A percentile compares a stretch with the other conserved stretches of the same genome.
phyloP scores from a whole-genome alignment of 2,113 vertebrate genomes.

The Cottus gobio region DNA sequence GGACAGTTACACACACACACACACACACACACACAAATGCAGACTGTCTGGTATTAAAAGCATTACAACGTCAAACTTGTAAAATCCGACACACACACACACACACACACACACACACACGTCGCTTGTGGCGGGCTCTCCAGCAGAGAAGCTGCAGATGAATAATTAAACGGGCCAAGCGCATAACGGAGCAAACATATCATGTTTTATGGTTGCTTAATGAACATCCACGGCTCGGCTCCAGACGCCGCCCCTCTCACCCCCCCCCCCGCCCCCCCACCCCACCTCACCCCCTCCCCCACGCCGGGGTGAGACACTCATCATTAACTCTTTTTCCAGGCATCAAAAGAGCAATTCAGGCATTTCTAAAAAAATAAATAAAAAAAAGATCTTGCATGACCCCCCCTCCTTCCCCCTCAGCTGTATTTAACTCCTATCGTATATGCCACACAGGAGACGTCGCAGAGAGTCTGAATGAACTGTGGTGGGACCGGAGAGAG shows the following conservation, averaged over 20 bases:
- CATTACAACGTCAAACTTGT: conserved; percentile 8
- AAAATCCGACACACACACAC: conserved; percentile 17
- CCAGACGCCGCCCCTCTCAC: conserved; percentile 33
- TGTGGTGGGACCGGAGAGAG: conserved; percentile 61
- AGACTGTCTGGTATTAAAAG: conserved; percentile 20
- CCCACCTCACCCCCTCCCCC: too few species aligned
- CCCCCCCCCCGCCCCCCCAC: neutral
- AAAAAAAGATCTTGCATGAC: conserved; percentile 14
- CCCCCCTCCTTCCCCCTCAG: conserved; percentile 38
- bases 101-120: conserved; percentile 21
- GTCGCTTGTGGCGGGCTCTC: neutral
- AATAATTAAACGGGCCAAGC: conserved; percentile 64
- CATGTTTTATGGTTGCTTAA: conserved; percentile 60
- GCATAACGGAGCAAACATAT: conserved; percentile 61
- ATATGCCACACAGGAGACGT: conserved; percentile 77
- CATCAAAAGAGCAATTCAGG: conserved; percentile 67
- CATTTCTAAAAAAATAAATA: conserved; percentile 52
- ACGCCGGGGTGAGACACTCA: conserved; percentile 26
- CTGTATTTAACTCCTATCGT: conserved; percentile 60
- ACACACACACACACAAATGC: neutral
- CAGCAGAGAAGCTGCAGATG: conserved; percentile 31
- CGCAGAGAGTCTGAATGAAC: conserved; percentile 60
- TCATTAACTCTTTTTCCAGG: conserved; percentile 62
- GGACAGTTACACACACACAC: neutral
- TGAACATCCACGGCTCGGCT: conserved; percentile 59